Evolutionary conservation across 2,797 vertebrate genomes (phyloP), one percentile per base, ranked within the genome.

Genomic region (Smutsia gigantea): DNA sequence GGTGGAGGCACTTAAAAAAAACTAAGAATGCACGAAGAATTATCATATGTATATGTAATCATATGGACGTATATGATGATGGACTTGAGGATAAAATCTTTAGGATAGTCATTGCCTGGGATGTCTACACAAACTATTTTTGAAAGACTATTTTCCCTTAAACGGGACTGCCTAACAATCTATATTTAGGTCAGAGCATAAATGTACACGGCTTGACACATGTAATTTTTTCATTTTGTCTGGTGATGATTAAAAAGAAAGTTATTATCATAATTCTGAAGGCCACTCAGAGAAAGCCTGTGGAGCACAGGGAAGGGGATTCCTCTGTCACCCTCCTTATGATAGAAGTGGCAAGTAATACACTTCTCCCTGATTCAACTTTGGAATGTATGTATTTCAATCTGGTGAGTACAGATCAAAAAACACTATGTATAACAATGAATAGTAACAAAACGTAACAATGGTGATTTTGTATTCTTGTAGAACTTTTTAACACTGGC

Each of bases 401-500:
- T 11, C n/a, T 27, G 82, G 29, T 25, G n/a, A 78, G 19, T 29
- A 75, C 5, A 79, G 37, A 74, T 87, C 2, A 49, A 69, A 88
- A 91, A 88, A 79, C 82, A 86, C 25, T 94, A 91, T 86, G 49
- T 74, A 85, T 87, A 97, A 87, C 88, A 97, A 93, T 29, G 51
- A 89, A 95, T 53, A 97, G 68, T 89, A 93, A 92, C 55, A 71
- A 63, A 97, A 97, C 86, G 92, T 12, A 87, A 78, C 96, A 97
- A 87, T 97, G 95, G 97, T 95, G 85, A 95, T 87, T 95, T 71
- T 85, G 94, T 98, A 79, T 96, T 94, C 96, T 88, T 96, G 77
- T 23, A 90, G 87, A 97, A 97, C 92, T 94, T 98, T 94, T 98
- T 97, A 97, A 98, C 63, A 96, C 77, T 98, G 90, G 93, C 98